Evolutionary conservation across 2,888 invertebrate genomes (phyloP).

Genomic region (Lithophane leautieri): DNA sequence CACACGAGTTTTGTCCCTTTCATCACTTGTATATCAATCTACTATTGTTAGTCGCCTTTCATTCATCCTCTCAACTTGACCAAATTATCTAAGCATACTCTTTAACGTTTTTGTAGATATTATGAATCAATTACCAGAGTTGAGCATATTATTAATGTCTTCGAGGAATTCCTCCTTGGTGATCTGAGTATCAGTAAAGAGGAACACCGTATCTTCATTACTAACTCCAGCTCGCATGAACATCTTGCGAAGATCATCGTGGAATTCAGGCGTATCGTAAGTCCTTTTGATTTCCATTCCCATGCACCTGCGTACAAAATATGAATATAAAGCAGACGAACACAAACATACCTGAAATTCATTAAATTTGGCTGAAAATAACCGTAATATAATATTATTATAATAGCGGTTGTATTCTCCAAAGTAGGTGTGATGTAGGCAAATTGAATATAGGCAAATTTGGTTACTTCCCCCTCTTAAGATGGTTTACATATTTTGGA

Average conservation of each 20-base stretch:
- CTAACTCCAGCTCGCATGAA: conserved; percentile 94
- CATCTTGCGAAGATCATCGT: conserved; percentile 95
- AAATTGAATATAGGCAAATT: too few species aligned
- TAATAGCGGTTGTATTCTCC: too few species aligned
- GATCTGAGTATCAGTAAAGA: conserved; percentile 97
- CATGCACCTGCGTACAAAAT: conserved; percentile 91
- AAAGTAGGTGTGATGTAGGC: too few species aligned
- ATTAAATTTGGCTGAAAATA: neutral
- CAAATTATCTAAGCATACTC: neutral
- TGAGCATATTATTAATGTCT: conserved; percentile 97
- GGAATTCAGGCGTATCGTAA: conserved; percentile 95
- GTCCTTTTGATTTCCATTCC: conserved; percentile 96
- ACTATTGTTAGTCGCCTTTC: neutral
- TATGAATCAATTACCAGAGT: conserved; percentile 91
- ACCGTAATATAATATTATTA: neutral
- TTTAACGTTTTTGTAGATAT: neutral
- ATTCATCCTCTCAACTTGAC: neutral
- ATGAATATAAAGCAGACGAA: neutral
- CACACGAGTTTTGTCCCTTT: too few species aligned
- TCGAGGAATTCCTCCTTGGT: conserved; percentile 97
- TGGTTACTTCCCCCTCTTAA: too few species aligned
- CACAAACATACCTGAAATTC: too few species aligned
- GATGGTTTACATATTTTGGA: neutral
- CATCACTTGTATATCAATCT: too few species aligned
- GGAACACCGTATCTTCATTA: conserved; percentile 94